Base-by-base conservation (phyloP, 2,113 vertebrate species). In the Sturnira hondurensis region DNA sequence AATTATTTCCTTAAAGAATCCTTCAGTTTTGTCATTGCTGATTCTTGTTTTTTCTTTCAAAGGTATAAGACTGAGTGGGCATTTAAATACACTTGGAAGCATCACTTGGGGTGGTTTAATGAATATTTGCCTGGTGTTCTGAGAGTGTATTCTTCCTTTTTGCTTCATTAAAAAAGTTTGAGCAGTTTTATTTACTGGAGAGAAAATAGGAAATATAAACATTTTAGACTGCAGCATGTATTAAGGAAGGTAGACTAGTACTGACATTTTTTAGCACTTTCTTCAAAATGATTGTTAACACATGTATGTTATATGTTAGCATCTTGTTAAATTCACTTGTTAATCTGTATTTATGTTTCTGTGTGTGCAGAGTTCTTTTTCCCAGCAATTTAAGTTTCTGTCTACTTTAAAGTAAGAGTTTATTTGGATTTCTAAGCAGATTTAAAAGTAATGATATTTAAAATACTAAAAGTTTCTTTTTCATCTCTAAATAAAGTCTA, bases 391-490 rank as follows among this genome's bases (percentile, higher is more conserved):
- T 58, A 86, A 83, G 84, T 74, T 83, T 92, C 31, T 91, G 4
- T n/a, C n/a, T 54, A 6, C 91, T 94, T 96, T 73, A 24, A 84
- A 89, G 58, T 88, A 76, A 86, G 15, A n/a, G 83, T 86, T 96
- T 95, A 47, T 93, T 94, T 86, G 63, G 16, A 15, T 91, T 78
- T 87, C 73, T 89, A 88, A 95, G 91, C 77, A 76, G 26, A 83
- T 95, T 71, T 91, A 6, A 17, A 4, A 70, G 33, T 86, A 45
- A 56, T 85, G 15, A 5, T 50, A 50, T 86, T 82, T 76, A 76
- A 94, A 81, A 73, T 67, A 38, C 17, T 85, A 54, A 28, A 45
- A 63, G 4, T 89, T 92, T 71, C 43, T 91, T 92, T 92, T 89
- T 88, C 3, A 82, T 91, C 38, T 77, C 67, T 89, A 95, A 96